Conservation (phyloP, 1,140 invertebrate species). For the Forficula auricularia region DNA sequence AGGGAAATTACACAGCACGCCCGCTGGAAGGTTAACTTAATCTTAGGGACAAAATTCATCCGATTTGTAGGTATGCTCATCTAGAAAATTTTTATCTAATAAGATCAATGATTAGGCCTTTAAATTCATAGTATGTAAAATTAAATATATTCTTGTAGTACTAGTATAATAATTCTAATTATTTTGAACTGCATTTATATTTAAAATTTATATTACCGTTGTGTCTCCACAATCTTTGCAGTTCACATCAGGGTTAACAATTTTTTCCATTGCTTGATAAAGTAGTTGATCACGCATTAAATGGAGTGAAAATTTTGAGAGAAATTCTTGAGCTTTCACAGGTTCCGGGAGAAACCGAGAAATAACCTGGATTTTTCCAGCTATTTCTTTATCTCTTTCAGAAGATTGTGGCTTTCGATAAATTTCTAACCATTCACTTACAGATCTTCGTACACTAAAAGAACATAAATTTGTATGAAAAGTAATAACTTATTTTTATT, state of each 20-base stretch:
- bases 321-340: constrained; percentile 78
- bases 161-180: no score
- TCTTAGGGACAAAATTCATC: no score
- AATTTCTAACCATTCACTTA: constrained; percentile 70
- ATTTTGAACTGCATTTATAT: no score
- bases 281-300: constrained; percentile 60
- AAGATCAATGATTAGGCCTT: no score
- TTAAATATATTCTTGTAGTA: no score
- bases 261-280: constrained; percentile 66
- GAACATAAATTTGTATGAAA: constrained; percentile 6
- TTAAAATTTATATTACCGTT: constrained; percentile 33
- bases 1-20: no score
- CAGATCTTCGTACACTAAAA: constrained; percentile 56
- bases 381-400: constrained; percentile 46
- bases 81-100: no score
- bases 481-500: background rate
- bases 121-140: no score
- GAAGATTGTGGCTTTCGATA: constrained; percentile 42
- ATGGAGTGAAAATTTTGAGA: constrained; percentile 72
- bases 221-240: constrained; percentile 80
- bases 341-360: constrained; percentile 75
- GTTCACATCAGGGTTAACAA: constrained; percentile 69
- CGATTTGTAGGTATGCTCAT: no score
- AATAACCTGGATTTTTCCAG: constrained; percentile 35
- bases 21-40: no score